Percentiles rank a stretch among this genome's conserved stretches.
Conservation (phyloP, 2,888 invertebrate genomes). For the Drosophila parthenogenetica region DNA sequence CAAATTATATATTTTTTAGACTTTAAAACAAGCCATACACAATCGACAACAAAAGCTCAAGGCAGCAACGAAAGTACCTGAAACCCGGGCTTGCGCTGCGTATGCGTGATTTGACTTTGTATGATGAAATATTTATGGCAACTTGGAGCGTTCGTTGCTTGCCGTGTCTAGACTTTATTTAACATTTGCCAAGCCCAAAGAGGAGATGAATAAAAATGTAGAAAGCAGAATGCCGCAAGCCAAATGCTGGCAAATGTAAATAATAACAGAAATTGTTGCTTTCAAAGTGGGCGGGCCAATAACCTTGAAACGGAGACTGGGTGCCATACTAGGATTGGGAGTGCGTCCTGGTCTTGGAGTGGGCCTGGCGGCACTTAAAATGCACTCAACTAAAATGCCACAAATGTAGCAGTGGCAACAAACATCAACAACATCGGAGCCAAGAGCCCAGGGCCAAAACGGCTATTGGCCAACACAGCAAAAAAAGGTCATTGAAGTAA, state of each 20-base stretch:
- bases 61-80: background rate
- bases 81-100: slow-evolving; percentile 26
- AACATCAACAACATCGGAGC: slow-evolving; percentile 45
- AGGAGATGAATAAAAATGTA: slow-evolving; percentile 17
- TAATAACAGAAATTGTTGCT: slow-evolving; percentile 47
- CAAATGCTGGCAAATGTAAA: slow-evolving; percentile 47
- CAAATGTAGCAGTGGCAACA: slow-evolving; percentile 53
- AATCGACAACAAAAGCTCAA: background rate
- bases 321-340: background rate
- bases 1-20: slow-evolving; percentile 6
- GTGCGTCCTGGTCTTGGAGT: background rate
- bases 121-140: slow-evolving; percentile 44
- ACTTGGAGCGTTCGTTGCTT: slow-evolving; percentile 27
- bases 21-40: background rate
- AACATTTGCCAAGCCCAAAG: slow-evolving; percentile 26
- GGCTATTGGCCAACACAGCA: slow-evolving; percentile 45
- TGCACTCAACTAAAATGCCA: slow-evolving; percentile 70
- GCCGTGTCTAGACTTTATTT: slow-evolving; percentile 49
- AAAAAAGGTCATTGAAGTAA: slow-evolving; percentile 63
- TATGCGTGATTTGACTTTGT: slow-evolving; percentile 33
- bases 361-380: slow-evolving; percentile 59
- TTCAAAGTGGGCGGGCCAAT: slow-evolving; percentile 31
- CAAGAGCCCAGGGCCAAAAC: slow-evolving; percentile 16
- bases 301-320: slow-evolving; percentile 44
- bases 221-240: slow-evolving; percentile 33